Evolutionary conservation across 1,140 invertebrate species (phyloP), one percentile per base, ranked within the genome.

Genomic region (Telenomus remus): DNA sequence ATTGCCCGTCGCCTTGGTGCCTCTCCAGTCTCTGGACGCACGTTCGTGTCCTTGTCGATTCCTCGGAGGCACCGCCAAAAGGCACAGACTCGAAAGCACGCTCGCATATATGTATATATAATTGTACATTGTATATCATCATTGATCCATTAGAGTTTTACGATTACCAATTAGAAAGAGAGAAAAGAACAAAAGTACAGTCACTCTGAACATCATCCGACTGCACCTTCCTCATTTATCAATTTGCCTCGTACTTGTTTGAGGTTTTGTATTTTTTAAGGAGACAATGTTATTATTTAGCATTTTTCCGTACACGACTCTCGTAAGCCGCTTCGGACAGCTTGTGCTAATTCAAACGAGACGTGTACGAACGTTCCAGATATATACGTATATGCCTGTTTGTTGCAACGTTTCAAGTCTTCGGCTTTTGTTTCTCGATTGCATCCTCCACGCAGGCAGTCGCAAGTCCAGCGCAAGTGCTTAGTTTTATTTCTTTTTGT

Each of bases 371-470:
- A 59, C 53, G 55, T 51, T 16, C 43, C 19, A 57, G 49, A 59
- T 53, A 69, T 69, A 69, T 59, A 69, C 48, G 48, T 56, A 69
- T 61, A 70, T 70, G 57, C 66, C 43, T 70, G 66, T 69, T 53
- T 54, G 47, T 69, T 8, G 53, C 19, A 46, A 37, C 27, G 5
- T 51, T 37, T 53, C 44, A 55, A 51, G 43, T 61, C 48, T 61
- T 43, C 15, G 47, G 47, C 37, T 61, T 51, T 51, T 42, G 33
- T 48, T 60, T 19, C 16, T 1, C 1, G 19, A 27, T 4, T 14
- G 4, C 4, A 15, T 61, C 43, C 2, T 61, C 34, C 10, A 51
- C 14, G 42, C 37, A 61, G 35, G 37, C 48, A 43, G 46, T 48
- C 37, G 37, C 37, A 39, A 16, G 4, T 50, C 48, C 15, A 50